A percentile compares a stretch with the other conserved stretches of the same genome.
Conservation (phyloP, 2,797 vertebrate species). For the Carcharodon carcharias region DNA sequence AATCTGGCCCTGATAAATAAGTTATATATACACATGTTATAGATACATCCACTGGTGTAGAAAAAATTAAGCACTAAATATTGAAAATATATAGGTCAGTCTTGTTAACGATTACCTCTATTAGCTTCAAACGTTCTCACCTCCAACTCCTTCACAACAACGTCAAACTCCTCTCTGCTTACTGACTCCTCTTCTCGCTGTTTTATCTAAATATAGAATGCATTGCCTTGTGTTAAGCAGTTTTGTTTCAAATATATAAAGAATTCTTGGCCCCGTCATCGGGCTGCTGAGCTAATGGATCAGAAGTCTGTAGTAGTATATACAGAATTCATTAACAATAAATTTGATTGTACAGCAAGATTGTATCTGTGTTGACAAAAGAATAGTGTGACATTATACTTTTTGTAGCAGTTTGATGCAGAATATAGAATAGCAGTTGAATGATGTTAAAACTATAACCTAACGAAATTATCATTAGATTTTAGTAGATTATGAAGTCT, state of each 20-base stretch:
- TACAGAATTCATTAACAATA: not conserved
- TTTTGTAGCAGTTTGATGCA: not conserved
- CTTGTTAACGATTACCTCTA: not conserved
- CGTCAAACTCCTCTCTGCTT: slow-evolving; percentile 51
- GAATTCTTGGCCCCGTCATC: not conserved
- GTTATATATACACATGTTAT: not conserved
- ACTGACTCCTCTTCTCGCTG: slow-evolving; percentile 48
- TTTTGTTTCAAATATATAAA: not conserved
- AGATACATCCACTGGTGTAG: not conserved
- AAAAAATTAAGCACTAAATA: not conserved
- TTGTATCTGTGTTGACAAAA: not conserved
- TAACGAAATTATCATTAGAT: not conserved
- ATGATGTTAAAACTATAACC: not conserved
- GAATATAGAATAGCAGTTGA: not conserved
- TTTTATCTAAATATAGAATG: slow-evolving; percentile 15
- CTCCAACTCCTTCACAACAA: slow-evolving; percentile 49
- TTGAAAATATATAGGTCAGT: not conserved
- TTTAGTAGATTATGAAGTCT: not conserved
- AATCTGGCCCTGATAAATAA: not conserved
- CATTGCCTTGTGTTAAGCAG: not conserved
- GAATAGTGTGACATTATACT: not conserved
- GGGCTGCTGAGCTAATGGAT: not conserved
- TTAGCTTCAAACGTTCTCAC: slow-evolving; percentile 42
- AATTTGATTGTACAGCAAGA: not conserved
- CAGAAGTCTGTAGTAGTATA: not conserved